Base-by-base conservation (phyloP, 2,113 vertebrate species). In the Sciurus niger region DNA sequence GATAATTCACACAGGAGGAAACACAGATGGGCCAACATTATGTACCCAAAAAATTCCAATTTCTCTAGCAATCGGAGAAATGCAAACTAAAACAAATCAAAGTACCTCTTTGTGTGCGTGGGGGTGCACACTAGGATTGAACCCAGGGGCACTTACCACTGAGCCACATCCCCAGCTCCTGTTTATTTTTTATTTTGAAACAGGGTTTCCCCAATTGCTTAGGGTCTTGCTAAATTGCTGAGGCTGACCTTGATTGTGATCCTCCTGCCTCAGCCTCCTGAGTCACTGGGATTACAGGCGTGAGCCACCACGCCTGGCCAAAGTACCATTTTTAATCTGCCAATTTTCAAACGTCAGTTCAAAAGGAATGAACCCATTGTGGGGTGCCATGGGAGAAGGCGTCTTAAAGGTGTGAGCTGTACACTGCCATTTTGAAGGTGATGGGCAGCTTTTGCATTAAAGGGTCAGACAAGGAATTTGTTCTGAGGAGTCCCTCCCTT, bases 11-110 rank as follows among this genome's bases (percentile, higher is more conserved):
- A 43, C 22, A 37, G 43, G 34, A 70, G 83, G 25, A 48, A 77
- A 77, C 70, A 14, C 2, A 76, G 67, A 14, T 76, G 48, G 48
- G 28, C 14, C 74, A 48, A 58, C 46, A 37, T 22, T 20, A 34
- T 5, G 9, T 5, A 8, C 32, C 77, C 43, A 16, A 25, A 83
- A 90, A 51, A 65, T 18, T 65, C 55, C 51, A 30, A 24, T 92
- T 89, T 85, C 53, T 40, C 51, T 51, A 76, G 60, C 77, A 70
- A 77, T 40, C 51, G 85, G 10, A 72, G 67, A 86, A 94, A 86
- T 92, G 34, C 5, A 76, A 86, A 58, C 82, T n/a, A 86, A 89
- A 28, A 48, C 14, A n/a, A 92, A 84, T 1, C 43, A 37, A 67
- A 48, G 32, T 73, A 18, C 37, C 25, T 30, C 25, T 65, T 65